These are phyloP conservation scores for Monoplex corrugatus DNA, from an alignment of 2,888 invertebrate genomes.

Conservation along the genomic window DNA sequence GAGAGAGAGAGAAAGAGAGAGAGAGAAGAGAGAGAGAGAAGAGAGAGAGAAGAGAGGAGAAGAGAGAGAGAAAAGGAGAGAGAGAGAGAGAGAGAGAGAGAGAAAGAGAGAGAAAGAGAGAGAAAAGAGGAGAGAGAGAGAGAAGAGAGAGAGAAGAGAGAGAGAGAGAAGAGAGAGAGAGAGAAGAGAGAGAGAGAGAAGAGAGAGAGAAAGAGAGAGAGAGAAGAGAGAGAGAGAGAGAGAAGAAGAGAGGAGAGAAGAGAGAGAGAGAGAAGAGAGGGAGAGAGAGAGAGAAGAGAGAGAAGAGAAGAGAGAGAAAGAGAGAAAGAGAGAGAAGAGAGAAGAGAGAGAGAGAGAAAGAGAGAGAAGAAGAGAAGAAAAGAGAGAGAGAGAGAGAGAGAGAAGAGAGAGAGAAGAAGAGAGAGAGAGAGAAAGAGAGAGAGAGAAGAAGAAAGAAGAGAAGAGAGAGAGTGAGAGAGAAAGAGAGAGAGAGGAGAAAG, in stretches of 20 bases:
- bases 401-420: not conserved
- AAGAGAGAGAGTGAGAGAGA: not conserved
- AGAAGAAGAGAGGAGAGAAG: not conserved
- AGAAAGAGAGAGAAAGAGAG: too few species aligned
- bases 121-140: too few species aligned
- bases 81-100: too few species aligned
- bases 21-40: too few species aligned
- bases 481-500: not conserved
- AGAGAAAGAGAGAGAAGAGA: not conserved
- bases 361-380: not conserved
- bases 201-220: too few species aligned
- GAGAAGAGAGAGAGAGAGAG: not conserved
- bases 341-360: not conserved
- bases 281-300: not conserved
- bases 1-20: too few species aligned
- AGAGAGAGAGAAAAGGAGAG: too few species aligned
- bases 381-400: not conserved
- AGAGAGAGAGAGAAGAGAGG: not conserved
- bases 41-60: too few species aligned
- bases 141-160: too few species aligned
- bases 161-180: too few species aligned
- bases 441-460: not conserved
- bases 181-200: too few species aligned
- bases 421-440: not conserved
- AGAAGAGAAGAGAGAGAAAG: not conserved